Conservation (phyloP, 2,888 invertebrate species). For the Megaustenia siamemsis region DNA sequence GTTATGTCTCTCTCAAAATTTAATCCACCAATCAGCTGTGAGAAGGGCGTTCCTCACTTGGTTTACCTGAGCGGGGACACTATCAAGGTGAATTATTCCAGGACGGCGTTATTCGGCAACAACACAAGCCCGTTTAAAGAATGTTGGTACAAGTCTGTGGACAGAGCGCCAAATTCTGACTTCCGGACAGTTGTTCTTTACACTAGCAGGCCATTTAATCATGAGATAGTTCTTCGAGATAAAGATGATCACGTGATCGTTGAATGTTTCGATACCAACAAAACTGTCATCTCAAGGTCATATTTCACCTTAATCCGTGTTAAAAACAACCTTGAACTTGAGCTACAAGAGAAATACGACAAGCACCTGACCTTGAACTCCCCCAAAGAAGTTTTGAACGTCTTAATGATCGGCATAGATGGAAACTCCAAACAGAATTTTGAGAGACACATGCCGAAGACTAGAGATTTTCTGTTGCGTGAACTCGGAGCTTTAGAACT, state of each 20-base stretch:
- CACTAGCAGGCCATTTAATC: constrained; percentile 9
- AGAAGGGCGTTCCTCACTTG: not conserved
- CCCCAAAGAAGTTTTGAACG: constrained; percentile 31
- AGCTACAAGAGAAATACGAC: not conserved
- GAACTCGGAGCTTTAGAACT: constrained; percentile 3
- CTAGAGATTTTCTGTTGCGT: constrained; percentile 21
- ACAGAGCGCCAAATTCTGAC: not conserved
- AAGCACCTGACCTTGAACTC: not conserved
- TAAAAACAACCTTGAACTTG: not conserved
- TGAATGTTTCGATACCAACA: constrained; percentile 28
- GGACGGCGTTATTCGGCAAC: not conserved
- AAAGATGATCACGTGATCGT: constrained; percentile 27
- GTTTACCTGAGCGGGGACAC: constrained; percentile 19
- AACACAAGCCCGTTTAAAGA: not conserved
- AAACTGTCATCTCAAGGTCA: not conserved
- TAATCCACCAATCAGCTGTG: constrained; percentile 9
- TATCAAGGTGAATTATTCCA: constrained; percentile 14
- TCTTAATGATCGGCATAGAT: constrained; percentile 42
- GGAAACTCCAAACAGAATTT: constrained; percentile 42
- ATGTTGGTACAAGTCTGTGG: constrained; percentile 7
- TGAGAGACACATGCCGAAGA: constrained; percentile 28
- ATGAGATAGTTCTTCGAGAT: not conserved
- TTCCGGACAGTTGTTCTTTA: not conserved
- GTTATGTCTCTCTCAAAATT: not conserved
- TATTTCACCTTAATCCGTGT: constrained; percentile 29